phyloP scores from a whole-genome alignment of 2,797 vertebrate genomes.

The Eulemur rubriventer region DNA sequence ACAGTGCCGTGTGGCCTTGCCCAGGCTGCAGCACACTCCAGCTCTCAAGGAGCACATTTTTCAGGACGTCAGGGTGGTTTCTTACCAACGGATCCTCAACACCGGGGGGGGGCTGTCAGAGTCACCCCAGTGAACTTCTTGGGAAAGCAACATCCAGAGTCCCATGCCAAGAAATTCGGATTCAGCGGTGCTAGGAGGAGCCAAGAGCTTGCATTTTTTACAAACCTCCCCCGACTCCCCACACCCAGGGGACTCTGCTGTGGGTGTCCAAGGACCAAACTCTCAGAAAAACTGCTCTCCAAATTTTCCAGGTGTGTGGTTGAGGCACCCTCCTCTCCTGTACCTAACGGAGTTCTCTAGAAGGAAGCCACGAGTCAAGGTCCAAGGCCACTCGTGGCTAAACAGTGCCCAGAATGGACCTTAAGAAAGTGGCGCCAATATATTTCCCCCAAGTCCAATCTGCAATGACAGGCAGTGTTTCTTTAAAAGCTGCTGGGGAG shows the following conservation, averaged over 20 bases:
- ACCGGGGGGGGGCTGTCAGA: background rate
- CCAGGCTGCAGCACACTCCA: background rate
- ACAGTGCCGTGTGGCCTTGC: background rate
- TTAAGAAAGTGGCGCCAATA: background rate
- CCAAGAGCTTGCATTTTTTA: background rate
- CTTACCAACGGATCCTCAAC: background rate
- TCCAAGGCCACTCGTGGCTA: background rate
- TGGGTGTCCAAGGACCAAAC: background rate
- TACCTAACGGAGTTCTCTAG: background rate
- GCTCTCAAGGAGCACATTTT: background rate
- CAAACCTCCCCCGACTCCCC: fast-evolving
- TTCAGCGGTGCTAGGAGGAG: background rate
- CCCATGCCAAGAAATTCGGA: background rate
- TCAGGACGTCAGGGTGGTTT: background rate
- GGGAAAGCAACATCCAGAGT: background rate
- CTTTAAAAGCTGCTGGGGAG: slow-evolving; percentile 46
- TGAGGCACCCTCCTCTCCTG: background rate
- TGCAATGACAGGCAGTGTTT: background rate
- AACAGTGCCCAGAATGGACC: background rate
- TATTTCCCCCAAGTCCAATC: background rate
- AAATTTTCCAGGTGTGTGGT: background rate
- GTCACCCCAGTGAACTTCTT: background rate
- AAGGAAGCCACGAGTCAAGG: background rate
- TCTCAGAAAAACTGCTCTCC: background rate
- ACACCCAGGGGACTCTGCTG: background rate